Evolutionary conservation across 2,888 invertebrate species (phyloP).

Genomic region (Hoplodrina ambigua): DNA sequence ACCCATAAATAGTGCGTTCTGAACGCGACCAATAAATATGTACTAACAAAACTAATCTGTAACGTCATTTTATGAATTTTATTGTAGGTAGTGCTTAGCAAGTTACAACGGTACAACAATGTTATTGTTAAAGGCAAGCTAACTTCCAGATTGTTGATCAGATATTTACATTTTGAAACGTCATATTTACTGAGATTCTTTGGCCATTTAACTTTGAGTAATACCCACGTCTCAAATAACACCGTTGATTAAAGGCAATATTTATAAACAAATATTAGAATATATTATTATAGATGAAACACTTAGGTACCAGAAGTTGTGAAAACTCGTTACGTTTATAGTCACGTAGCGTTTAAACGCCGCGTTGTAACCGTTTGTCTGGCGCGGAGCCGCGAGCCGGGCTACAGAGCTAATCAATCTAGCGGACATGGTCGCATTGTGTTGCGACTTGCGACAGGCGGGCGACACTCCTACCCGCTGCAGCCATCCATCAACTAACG

Average conservation of each 20-base stretch:
- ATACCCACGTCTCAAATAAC: constrained; percentile 9
- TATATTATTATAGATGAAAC: constrained; percentile 23
- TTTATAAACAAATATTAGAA: neutral
- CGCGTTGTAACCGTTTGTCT: constrained; percentile 47
- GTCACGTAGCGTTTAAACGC: constrained; percentile 41
- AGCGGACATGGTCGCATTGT: constrained; percentile 67
- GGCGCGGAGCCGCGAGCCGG: constrained; percentile 21
- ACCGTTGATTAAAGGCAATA: constrained; percentile 1
- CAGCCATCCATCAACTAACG: constrained; percentile 66
- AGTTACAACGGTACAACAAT: constrained; percentile 17
- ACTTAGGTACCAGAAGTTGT: constrained; percentile 7
- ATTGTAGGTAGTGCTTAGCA: constrained; percentile 14
- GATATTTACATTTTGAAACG: constrained; percentile 2
- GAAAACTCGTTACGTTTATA: constrained; percentile 3
- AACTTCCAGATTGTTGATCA: constrained; percentile 15
- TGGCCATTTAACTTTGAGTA: constrained; percentile 1
- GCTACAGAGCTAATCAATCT: constrained; percentile 69
- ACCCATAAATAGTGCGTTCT: constrained; percentile 69
- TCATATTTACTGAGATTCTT: constrained; percentile 4
- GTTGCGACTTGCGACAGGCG: constrained; percentile 69
- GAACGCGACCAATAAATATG: constrained; percentile 49
- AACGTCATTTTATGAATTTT: constrained; percentile 36
- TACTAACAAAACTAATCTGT: constrained; percentile 33
- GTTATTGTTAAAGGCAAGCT: constrained; percentile 34
- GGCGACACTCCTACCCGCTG: constrained; percentile 63